phyloP scores from a whole-genome alignment of 2,888 invertebrate species.

The Netelia melanura region DNA sequence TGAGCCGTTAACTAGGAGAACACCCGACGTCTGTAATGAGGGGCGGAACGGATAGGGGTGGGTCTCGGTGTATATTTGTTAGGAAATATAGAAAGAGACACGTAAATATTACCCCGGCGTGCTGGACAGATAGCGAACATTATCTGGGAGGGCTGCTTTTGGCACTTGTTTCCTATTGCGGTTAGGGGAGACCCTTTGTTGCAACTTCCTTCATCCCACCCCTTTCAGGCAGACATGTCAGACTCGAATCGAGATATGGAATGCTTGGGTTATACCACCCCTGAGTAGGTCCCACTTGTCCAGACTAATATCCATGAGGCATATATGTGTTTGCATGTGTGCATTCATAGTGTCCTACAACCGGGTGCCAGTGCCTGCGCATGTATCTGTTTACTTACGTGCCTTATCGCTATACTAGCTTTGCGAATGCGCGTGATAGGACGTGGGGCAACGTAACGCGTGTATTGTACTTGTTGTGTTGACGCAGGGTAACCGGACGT shows the following conservation, averaged over 20 bases:
- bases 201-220: conserved; percentile 60
- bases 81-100: conserved; percentile 10
- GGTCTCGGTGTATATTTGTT: conserved; percentile 1
- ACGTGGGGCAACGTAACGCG: conserved; percentile 19
- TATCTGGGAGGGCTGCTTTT: conserved; percentile 55
- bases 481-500: conserved; percentile 39
- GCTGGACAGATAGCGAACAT: conserved; percentile 32
- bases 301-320: conserved; percentile 39
- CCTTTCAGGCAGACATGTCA: conserved; percentile 57
- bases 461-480: conserved; percentile 21
- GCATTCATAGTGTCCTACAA: conserved; percentile 33
- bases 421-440: background rate
- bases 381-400: conserved; percentile 9
- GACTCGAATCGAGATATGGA: conserved; percentile 12
- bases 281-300: background rate
- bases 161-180: conserved; percentile 66
- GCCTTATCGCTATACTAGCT: conserved; percentile 29
- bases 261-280: background rate
- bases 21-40: conserved; percentile 38
- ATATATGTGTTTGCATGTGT: background rate
- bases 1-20: conserved; percentile 44
- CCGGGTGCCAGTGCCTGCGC: background rate
- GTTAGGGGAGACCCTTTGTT: conserved; percentile 67
- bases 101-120: background rate
- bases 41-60: conserved; percentile 20